phyloP scores from a whole-genome alignment of 2,888 invertebrate genomes.

The Parelbella ahira region DNA sequence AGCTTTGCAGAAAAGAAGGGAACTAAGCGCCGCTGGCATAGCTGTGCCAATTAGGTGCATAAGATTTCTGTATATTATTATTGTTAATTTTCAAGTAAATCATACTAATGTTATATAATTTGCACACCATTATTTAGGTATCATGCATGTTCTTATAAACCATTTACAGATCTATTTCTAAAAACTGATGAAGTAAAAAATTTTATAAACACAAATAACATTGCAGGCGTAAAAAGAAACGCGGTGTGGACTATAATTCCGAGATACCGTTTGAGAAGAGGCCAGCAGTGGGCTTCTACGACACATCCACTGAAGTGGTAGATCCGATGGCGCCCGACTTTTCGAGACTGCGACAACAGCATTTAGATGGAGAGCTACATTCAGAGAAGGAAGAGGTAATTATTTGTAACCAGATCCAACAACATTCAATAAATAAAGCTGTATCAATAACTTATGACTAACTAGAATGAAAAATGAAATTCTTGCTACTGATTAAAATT shows the following conservation, averaged over 20 bases:
- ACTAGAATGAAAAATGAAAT: neutral
- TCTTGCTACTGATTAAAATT: no score
- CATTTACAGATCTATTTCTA: no score
- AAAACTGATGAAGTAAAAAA: no score
- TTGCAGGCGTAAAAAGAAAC: slow-evolving; percentile 84
- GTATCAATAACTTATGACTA: no score
- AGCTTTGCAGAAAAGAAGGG: slow-evolving; percentile 97
- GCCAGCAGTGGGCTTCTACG: slow-evolving; percentile 96
- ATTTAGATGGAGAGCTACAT: slow-evolving; percentile 94
- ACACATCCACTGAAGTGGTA: slow-evolving; percentile 93
- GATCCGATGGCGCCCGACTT: slow-evolving; percentile 96
- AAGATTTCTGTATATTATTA: no score
- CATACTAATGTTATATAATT: no score
- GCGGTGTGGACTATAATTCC: slow-evolving; percentile 97
- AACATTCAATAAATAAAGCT: no score
- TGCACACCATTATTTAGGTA: no score
- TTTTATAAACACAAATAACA: no score
- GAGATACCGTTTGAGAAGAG: slow-evolving; percentile 99
- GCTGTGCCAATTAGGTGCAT: slow-evolving; percentile 68
- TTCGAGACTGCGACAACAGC: slow-evolving; percentile 92
- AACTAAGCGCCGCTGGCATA: slow-evolving; percentile 98
- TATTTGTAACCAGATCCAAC: no score
- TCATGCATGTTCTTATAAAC: no score
- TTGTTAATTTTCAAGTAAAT: no score
- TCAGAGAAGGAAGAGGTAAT: slow-evolving; percentile 93